Percentiles rank a stretch among this genome's conserved stretches.
phyloP scores from a whole-genome alignment of 1,140 invertebrate genomes.

The Bombus ignitus region DNA sequence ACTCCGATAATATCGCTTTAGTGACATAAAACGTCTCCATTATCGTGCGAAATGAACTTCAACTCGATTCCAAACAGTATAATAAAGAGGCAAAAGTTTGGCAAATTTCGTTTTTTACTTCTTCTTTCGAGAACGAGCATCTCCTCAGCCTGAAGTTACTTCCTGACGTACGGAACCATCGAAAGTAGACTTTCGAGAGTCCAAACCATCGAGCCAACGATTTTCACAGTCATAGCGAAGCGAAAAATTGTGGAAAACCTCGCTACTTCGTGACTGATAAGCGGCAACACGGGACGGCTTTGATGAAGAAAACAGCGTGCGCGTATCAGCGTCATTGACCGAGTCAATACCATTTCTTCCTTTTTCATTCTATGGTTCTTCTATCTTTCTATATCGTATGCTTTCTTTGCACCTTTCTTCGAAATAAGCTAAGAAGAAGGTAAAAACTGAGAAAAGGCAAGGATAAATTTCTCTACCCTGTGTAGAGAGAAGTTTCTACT shows the following conservation, averaged over 20 bases:
- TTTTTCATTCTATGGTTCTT: background rate
- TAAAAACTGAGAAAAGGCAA: background rate
- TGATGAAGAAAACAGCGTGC: background rate
- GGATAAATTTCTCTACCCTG: no score
- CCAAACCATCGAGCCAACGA: background rate
- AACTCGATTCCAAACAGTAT: constrained; percentile 70
- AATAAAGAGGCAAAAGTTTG: constrained; percentile 73
- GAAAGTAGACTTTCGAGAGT: constrained; percentile 4
- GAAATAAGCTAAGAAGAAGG: background rate
- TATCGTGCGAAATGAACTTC: constrained; percentile 76
- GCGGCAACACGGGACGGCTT: background rate
- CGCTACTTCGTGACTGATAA: constrained; percentile 16
- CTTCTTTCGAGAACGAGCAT: constrained; percentile 28
- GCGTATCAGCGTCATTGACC: background rate
- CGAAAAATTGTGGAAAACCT: constrained; percentile 34
- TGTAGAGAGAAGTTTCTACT: no score
- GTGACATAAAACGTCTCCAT: constrained; percentile 75
- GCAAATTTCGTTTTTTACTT: constrained; percentile 53
- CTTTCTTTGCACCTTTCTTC: no score
- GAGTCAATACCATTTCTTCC: background rate
- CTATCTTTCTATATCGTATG: no score
- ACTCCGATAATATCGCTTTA: constrained; percentile 76
- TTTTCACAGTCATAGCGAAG: background rate
- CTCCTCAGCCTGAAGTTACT: background rate
- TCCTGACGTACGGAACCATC: background rate